Percentiles rank a stretch among this genome's conserved stretches.
phyloP scores from a whole-genome alignment of 2,888 invertebrate species.

The Hypsopygia costalis region DNA sequence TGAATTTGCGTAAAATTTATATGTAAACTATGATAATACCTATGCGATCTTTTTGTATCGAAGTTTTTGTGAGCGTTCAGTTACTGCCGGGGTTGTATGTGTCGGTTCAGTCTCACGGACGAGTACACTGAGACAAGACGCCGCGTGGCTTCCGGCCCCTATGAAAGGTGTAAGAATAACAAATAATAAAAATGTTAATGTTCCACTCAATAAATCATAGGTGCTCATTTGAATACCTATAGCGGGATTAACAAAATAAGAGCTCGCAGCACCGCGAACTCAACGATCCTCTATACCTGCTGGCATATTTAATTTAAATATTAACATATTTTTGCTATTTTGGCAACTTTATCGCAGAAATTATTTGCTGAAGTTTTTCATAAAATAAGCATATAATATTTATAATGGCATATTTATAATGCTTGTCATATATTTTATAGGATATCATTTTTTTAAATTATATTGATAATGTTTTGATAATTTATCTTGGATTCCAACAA shows the following conservation, averaged over 20 bases:
- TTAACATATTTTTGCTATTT: conserved; percentile 54
- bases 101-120: conserved; percentile 69
- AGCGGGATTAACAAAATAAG: conserved; percentile 71
- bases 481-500: no score
- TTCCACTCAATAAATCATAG: conserved; percentile 82
- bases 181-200: conserved; percentile 82
- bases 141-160: conserved; percentile 78
- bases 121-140: conserved; percentile 73
- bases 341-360: conserved; percentile 10
- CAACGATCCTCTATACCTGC: conserved; percentile 36
- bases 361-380: no score
- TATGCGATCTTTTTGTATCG: conserved; percentile 58
- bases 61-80: conserved; percentile 50
- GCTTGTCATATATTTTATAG: no score
- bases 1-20: conserved; percentile 79
- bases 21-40: conserved; percentile 77
- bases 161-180: conserved; percentile 78
- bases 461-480: no score
- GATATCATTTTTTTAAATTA: no score
- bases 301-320: conserved; percentile 45
- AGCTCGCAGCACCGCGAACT: conserved; percentile 55
- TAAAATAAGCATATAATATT: no score
- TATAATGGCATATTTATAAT: no score
- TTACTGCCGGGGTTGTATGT: conserved; percentile 50
- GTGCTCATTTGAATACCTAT: conserved; percentile 78